A percentile compares a stretch with the other conserved stretches of the same genome.
Conservation (phyloP, 2,888 invertebrate genomes). For the Tortricodes alternella region DNA sequence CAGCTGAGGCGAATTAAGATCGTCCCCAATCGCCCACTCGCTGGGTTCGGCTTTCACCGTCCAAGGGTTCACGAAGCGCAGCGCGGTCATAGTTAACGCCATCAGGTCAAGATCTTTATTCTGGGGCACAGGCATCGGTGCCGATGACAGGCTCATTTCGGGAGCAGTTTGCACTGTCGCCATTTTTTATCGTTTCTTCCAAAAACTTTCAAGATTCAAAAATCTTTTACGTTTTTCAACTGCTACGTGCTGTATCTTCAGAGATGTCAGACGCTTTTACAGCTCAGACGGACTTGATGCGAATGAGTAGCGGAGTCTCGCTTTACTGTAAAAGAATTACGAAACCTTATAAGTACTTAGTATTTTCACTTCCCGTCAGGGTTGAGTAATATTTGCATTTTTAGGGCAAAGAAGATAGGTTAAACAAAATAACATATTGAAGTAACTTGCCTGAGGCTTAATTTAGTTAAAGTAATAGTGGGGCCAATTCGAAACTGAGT, state of each 20-base stretch:
- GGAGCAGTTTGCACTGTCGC: conserved; percentile 66
- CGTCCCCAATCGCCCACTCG: conserved; percentile 49
- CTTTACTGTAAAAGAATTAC: conserved; percentile 61
- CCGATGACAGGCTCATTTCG: conserved; percentile 57
- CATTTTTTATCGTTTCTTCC: conserved; percentile 48
- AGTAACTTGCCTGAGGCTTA: too few relatives aligned
- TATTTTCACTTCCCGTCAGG: conserved; percentile 34
- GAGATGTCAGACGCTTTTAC: conserved; percentile 39
- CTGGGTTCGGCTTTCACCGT: conserved; percentile 51
- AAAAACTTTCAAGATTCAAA: conserved; percentile 22
- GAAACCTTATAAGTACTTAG: conserved; percentile 62
- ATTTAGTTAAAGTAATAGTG: too few relatives aligned
- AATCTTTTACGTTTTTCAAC: not conserved
- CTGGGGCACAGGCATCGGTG: conserved; percentile 57
- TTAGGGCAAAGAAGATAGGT: not conserved
- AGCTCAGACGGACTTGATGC: conserved; percentile 43
- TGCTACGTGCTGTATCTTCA: not conserved
- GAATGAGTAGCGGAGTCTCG: conserved; percentile 50
- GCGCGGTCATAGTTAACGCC: conserved; percentile 75
- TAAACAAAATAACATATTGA: too few relatives aligned
- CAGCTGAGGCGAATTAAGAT: conserved; percentile 63
- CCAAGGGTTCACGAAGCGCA: conserved; percentile 74
- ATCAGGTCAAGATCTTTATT: conserved; percentile 67
- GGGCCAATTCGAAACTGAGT: too few relatives aligned
- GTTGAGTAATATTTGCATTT: conserved; percentile 2